Percentiles rank a stretch among this genome's conserved stretches.
Conservation (phyloP, 2,797 vertebrate species). For the Silurus aristotelis region DNA sequence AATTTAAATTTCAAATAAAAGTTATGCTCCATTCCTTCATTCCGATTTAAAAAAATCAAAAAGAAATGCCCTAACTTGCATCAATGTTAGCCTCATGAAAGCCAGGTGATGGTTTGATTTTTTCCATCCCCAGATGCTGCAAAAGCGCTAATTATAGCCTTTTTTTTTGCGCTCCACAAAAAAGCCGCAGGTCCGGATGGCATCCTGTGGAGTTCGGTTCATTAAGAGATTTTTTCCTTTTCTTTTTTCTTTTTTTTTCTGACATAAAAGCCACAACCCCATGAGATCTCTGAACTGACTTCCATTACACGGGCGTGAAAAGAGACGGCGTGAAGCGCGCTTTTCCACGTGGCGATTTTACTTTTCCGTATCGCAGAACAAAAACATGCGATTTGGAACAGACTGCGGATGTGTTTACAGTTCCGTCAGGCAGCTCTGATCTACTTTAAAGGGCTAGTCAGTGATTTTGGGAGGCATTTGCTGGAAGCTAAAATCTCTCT, state of each 20-base stretch:
- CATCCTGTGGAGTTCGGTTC: background rate
- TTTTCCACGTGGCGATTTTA: background rate
- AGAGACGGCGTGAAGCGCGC: background rate
- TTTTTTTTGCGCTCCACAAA: background rate
- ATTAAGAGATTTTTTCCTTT: conserved; percentile 4
- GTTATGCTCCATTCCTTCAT: background rate
- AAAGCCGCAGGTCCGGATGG: background rate
- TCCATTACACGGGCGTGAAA: background rate
- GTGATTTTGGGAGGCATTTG: background rate
- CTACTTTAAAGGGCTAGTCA: background rate
- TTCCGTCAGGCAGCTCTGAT: background rate
- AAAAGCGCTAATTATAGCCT: background rate
- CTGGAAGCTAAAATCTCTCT: background rate
- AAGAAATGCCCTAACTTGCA: background rate
- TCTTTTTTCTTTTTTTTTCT: conserved; percentile 2
- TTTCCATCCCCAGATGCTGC: background rate
- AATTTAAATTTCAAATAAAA: background rate
- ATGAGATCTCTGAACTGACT: conserved; percentile 3
- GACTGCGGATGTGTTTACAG: background rate
- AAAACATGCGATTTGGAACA: background rate
- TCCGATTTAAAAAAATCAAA: background rate
- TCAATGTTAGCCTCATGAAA: background rate
- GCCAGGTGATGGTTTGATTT: background rate
- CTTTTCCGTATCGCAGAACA: background rate
- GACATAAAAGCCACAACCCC: conserved; percentile 13